phyloP scores from a whole-genome alignment of 1,140 invertebrate species.

The Paraescarpia echinospica region DNA sequence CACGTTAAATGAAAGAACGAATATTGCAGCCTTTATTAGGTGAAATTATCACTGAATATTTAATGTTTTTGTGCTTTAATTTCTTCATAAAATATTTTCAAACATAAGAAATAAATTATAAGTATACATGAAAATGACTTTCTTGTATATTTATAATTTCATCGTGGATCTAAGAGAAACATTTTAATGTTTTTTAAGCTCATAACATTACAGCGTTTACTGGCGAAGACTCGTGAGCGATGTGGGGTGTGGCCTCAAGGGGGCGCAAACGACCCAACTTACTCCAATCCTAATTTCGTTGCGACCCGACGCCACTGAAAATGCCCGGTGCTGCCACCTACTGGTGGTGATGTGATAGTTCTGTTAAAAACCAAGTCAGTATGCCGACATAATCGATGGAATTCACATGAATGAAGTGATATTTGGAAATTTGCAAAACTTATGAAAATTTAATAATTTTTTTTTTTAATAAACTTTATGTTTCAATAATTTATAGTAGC shows the following conservation, averaged over 20 bases:
- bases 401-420: not conserved
- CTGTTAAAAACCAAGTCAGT: not conserved
- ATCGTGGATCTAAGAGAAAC: not conserved
- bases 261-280: constrained; percentile 65
- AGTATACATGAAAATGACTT: not conserved
- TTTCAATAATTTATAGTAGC: not conserved
- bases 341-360: not conserved
- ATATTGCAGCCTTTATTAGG: not conserved
- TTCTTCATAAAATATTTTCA: not conserved
- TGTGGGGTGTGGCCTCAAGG: not conserved
- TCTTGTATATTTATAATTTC: not conserved
- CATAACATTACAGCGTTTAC: not conserved
- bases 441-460: too few species aligned
- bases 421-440: not conserved
- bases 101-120: not conserved
- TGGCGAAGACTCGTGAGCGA: not conserved
- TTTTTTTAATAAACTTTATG: too few species aligned
- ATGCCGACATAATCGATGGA: not conserved
- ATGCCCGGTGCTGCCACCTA: constrained; percentile 48
- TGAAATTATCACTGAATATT: not conserved
- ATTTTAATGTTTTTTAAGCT: not conserved
- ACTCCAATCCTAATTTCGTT: constrained; percentile 90
- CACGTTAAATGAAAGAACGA: not conserved
- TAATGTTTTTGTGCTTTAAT: not conserved
- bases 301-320: constrained; percentile 87